phyloP scores from a whole-genome alignment of 2,888 invertebrate species.

The Agonopterix heracliana region DNA sequence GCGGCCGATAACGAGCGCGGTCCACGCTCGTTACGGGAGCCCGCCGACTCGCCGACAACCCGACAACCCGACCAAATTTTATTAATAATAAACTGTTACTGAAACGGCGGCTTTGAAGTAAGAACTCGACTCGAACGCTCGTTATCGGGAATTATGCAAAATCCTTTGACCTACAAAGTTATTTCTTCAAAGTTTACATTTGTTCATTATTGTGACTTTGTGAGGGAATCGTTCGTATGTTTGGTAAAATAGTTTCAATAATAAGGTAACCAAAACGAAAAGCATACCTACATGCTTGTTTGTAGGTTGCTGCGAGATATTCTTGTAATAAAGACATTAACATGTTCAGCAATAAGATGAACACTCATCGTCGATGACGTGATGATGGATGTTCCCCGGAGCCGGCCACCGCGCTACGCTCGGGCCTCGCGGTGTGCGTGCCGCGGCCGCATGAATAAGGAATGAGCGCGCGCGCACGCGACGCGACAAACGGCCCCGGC shows the following conservation, averaged over 20 bases:
- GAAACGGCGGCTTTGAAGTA: slow-evolving; percentile 71
- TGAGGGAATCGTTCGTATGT: background rate
- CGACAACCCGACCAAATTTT: slow-evolving; percentile 67
- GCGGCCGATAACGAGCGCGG: slow-evolving; percentile 57
- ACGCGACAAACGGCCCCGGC: slow-evolving; percentile 55
- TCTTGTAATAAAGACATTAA: too few relatives aligned
- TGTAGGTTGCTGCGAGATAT: too few relatives aligned
- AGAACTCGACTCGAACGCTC: slow-evolving; percentile 66
- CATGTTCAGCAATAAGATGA: slow-evolving; percentile 18
- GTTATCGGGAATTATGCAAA: slow-evolving; percentile 71
- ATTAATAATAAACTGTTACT: slow-evolving; percentile 75
- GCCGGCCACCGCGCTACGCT: slow-evolving; percentile 17
- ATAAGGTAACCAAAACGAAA: too few relatives aligned
- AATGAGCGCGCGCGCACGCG: slow-evolving; percentile 74
- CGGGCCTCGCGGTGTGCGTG: slow-evolving; percentile 44
- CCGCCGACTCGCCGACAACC: slow-evolving; percentile 18
- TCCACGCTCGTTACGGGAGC: slow-evolving; percentile 52
- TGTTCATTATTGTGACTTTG: slow-evolving; percentile 9
- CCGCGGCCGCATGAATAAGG: slow-evolving; percentile 63
- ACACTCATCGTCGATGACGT: slow-evolving; percentile 23
- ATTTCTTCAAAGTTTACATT: slow-evolving; percentile 41
- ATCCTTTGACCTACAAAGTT: slow-evolving; percentile 64
- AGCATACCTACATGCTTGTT: too few relatives aligned
- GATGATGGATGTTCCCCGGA: slow-evolving; percentile 26
- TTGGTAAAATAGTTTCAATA: background rate